Evolutionary conservation across 2,797 vertebrate species (phyloP), one percentile per base, ranked within the genome.

Genomic region (Hippoglossus hippoglossus): DNA sequence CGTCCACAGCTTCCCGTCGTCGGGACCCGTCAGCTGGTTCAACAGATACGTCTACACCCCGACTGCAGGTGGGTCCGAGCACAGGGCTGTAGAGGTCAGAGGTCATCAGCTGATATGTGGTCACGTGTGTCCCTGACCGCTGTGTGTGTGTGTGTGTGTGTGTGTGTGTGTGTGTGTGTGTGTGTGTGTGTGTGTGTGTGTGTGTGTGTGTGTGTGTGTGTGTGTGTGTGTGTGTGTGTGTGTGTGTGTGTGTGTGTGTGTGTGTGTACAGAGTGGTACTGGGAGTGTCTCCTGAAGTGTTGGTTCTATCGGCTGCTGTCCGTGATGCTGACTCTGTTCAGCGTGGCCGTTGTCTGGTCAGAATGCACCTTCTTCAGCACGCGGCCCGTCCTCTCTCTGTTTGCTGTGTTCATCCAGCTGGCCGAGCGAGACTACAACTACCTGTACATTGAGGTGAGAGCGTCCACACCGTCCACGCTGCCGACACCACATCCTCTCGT

Each of bases 331-430:
- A 94, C 94, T 0, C 80, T 93, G 0, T 98, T 99, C 91, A 98
- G 97, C 5, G 94, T 97, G 82, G 93, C 96, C 7, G 98, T 99
- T 66, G 98, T 99, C 65, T 99, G 98, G 98, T 99, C 98, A 0
- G 98, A 99, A 74, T 99, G 98, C 92, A 99, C 97, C 0, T 99
- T 99, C 94, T 99, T 99, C 93, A 99, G 97, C 92, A 98, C 96
- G 18, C 89, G 58, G 0, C 98, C 98, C 1, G 97, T 99, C 89
- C 92, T 99, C 16, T 99, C 98, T 0, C 94, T 98, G 41, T 98
- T 99, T 56, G 98, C 98, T 0, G 96, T 98, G 59, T 98, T 98
- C 92, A 98, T 99, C 88, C 97, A 98, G 86, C 92, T 98, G 71
- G 98, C 98, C 1, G 97, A 98, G 79, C 94, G 91, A 72, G 97